Evolutionary conservation across 53 echinoderm and acorn worm genomes (phyloP).

Genomic region (Temnopleurus reevesii): DNA sequence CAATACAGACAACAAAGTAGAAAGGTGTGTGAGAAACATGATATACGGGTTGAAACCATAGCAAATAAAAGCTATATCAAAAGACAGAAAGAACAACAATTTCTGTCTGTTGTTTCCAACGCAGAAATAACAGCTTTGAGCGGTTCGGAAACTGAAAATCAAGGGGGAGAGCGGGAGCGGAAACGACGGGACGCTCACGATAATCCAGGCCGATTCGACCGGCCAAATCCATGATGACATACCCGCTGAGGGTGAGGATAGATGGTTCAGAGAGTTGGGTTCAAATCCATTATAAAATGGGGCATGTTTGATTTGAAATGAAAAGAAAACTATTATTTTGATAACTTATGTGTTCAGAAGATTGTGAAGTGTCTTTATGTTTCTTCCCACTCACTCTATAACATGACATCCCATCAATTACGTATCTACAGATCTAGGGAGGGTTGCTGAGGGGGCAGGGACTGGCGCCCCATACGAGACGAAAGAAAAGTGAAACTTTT

Average conservation of each 20-base stretch:
- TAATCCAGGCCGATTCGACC: slow-evolving; percentile 42
- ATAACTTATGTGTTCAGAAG: not conserved
- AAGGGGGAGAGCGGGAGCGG: slow-evolving; percentile 23
- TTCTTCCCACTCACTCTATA: not conserved
- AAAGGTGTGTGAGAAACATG: not conserved
- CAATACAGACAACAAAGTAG: slow-evolving; percentile 17
- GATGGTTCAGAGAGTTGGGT: not conserved
- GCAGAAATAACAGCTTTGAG: slow-evolving; percentile 33
- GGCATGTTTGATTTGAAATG: not conserved
- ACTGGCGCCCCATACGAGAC: too few relatives aligned
- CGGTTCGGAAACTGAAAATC: slow-evolving; percentile 20
- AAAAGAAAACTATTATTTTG: not conserved
- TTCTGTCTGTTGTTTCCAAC: slow-evolving; percentile 34
- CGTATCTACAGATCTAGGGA: too few relatives aligned
- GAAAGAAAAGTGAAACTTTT: too few relatives aligned
- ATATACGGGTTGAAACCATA: not conserved
- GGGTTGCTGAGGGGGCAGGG: too few relatives aligned
- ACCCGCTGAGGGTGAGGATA: slow-evolving; percentile 13
- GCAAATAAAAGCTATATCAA: not conserved
- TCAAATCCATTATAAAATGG: not conserved
- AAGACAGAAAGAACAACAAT: slow-evolving; percentile 33
- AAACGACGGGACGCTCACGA: slow-evolving; percentile 41
- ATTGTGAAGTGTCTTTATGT: not conserved
- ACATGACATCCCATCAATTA: too few relatives aligned
- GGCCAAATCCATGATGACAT: slow-evolving; percentile 52